Percentiles rank a stretch among this genome's conserved stretches.
phyloP scores from a whole-genome alignment of 1,140 invertebrate species.

The Chironomus tepperi region DNA sequence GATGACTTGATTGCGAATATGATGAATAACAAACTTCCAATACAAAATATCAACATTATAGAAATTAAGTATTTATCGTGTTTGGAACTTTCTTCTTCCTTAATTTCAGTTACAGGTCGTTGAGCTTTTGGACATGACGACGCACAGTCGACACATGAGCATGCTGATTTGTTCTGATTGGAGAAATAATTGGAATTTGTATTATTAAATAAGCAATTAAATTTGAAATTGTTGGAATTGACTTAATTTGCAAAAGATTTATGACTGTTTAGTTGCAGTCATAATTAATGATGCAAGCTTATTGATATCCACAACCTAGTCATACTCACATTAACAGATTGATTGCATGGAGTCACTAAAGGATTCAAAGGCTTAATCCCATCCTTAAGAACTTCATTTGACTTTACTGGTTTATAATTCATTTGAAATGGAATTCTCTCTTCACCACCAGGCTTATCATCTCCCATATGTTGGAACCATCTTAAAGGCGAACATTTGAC shows the following conservation, averaged over 20 bases:
- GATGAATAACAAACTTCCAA: slow-evolving; percentile 58
- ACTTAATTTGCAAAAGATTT: too few species aligned
- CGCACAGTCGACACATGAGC: slow-evolving; percentile 84
- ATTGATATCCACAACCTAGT: too few species aligned
- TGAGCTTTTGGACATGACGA: slow-evolving; percentile 64
- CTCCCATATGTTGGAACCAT: slow-evolving; percentile 55
- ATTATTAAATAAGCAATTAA: slow-evolving; percentile 25
- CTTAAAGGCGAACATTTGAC: slow-evolving; percentile 55
- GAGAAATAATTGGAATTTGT: slow-evolving; percentile 27
- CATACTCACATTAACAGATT: slow-evolving; percentile 53
- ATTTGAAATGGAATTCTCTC: slow-evolving; percentile 59
- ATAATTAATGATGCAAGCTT: too few species aligned
- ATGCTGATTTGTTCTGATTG: slow-evolving; percentile 51
- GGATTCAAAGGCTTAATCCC: slow-evolving; percentile 52
- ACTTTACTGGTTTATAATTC: slow-evolving; percentile 45
- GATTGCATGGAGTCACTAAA: slow-evolving; percentile 55
- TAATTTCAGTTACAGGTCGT: slow-evolving; percentile 51
- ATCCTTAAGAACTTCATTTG: slow-evolving; percentile 36
- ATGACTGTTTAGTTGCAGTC: too few species aligned
- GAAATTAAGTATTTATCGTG: slow-evolving; percentile 66
- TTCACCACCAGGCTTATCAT: slow-evolving; percentile 28
- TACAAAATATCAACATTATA: slow-evolving; percentile 65
- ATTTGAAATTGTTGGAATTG: too few species aligned
- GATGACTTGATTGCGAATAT: slow-evolving; percentile 37
- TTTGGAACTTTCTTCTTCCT: slow-evolving; percentile 58